Conservation (phyloP, 2,888 invertebrate species). For the Ypsolopha scabrella region DNA sequence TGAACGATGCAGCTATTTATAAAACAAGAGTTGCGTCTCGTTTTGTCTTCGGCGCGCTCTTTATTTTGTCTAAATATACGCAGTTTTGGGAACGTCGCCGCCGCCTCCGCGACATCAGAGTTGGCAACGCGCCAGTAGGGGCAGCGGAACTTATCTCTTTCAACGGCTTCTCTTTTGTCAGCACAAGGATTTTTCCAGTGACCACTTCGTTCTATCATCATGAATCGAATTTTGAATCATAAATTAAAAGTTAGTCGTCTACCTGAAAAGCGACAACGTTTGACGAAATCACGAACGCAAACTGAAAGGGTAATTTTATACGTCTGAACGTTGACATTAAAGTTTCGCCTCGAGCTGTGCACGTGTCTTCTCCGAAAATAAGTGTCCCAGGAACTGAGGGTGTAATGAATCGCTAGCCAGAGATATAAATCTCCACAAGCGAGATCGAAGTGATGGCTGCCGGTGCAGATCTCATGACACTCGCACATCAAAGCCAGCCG, state of each 20-base stretch:
- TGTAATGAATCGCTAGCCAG: constrained; percentile 27
- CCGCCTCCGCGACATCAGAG: constrained; percentile 53
- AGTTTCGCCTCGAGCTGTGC: constrained; percentile 18
- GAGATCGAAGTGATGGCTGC: constrained; percentile 23
- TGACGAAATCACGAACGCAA: constrained; percentile 16
- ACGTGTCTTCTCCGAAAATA: constrained; percentile 44
- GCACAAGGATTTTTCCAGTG: constrained; percentile 13
- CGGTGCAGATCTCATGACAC: constrained; percentile 6
- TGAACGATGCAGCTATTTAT: constrained; percentile 66
- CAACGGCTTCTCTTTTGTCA: constrained; percentile 46
- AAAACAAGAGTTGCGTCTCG: constrained; percentile 69
- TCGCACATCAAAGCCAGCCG: constrained; percentile 24
- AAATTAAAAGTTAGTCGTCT: not conserved
- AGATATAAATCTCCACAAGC: constrained; percentile 18
- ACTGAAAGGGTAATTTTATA: too few species aligned
- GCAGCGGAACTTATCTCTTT: constrained; percentile 37
- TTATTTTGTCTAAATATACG: constrained; percentile 72
- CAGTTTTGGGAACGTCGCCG: constrained; percentile 68
- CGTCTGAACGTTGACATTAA: constrained; percentile 13
- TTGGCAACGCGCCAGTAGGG: constrained; percentile 46
- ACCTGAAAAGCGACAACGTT: constrained; percentile 5
- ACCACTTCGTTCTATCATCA: not conserved
- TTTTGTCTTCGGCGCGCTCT: constrained; percentile 69
- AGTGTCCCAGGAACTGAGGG: constrained; percentile 31
- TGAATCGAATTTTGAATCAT: too few species aligned